Percentiles rank a stretch among this genome's conserved stretches.
phyloP scores from a whole-genome alignment of 2,888 invertebrate species.

The Beris chalybata region DNA sequence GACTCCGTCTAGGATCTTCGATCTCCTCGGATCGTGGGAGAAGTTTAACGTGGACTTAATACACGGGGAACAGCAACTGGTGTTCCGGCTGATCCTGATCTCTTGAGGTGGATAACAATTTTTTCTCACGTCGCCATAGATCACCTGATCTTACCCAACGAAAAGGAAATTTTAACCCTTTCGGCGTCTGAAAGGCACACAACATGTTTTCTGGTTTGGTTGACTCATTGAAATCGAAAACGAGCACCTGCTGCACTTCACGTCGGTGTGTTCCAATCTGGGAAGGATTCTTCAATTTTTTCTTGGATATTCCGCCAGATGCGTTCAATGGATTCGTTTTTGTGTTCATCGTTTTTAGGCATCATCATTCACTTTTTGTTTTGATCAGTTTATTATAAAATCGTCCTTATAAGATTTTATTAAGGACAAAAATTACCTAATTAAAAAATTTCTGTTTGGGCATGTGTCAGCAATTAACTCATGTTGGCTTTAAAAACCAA shows the following conservation, averaged over 20 bases:
- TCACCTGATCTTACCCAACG: slow-evolving; percentile 24
- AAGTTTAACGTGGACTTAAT: neutral
- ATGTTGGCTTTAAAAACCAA: too few relatives aligned
- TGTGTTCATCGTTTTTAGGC: too few relatives aligned
- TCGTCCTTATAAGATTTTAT: too few relatives aligned
- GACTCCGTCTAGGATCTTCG: neutral
- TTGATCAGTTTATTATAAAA: too few relatives aligned
- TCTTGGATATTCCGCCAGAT: neutral
- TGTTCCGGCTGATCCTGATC: neutral
- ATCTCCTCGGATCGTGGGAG: slow-evolving; percentile 23
- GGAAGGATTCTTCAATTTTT: neutral
- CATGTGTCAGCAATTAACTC: too few relatives aligned
- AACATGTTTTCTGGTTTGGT: slow-evolving; percentile 14
- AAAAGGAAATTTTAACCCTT: slow-evolving; percentile 28
- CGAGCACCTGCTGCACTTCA: slow-evolving; percentile 16
- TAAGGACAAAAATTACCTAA: too few relatives aligned
- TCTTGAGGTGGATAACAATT: too few relatives aligned
- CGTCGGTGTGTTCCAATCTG: neutral
- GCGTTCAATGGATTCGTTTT: neutral
- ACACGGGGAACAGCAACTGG: too few relatives aligned
- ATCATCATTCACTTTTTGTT: too few relatives aligned
- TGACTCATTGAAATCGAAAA: slow-evolving; percentile 29
- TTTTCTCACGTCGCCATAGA: slow-evolving; percentile 18
- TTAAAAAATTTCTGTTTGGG: too few relatives aligned
- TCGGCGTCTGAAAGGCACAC: neutral